phyloP scores from a whole-genome alignment of 1,140 invertebrate species.

The Dreissena rostriformis region DNA sequence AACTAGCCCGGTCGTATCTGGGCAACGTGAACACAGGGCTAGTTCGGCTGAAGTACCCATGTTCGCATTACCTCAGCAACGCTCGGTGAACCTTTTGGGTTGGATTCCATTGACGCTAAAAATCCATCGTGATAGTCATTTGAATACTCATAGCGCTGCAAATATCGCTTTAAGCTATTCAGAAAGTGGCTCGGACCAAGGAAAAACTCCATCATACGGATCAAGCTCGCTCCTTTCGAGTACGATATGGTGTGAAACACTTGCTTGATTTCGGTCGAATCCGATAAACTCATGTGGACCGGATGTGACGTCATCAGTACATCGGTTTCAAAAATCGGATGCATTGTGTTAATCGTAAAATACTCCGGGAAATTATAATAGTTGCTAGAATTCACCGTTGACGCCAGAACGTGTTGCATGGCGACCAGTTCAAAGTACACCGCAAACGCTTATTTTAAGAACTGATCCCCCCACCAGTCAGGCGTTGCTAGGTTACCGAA shows the following conservation, averaged over 20 bases:
- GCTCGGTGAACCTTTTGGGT: neutral
- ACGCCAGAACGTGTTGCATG: constrained; percentile 86
- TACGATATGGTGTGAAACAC: constrained; percentile 97
- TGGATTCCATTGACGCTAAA: constrained; percentile 28
- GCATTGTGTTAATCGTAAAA: constrained; percentile 45
- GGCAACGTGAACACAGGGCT: constrained; percentile 82
- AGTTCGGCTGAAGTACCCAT: constrained; percentile 94
- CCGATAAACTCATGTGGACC: constrained; percentile 88
- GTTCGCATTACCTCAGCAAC: constrained; percentile 91
- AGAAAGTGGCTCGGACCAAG: constrained; percentile 18
- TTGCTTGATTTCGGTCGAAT: constrained; percentile 89
- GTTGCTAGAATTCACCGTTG: constrained; percentile 83
- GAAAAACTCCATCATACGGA: constrained; percentile 30
- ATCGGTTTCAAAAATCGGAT: constrained; percentile 57
- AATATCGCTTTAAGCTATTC: constrained; percentile 25
- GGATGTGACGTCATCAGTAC: constrained; percentile 88
- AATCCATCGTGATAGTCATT: constrained; percentile 56
- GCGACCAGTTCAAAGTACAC: constrained; percentile 88
- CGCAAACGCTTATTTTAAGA: constrained; percentile 94
- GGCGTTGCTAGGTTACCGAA: constrained; percentile 95
- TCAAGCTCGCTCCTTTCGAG: constrained; percentile 86
- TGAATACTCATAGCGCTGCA: constrained; percentile 38
- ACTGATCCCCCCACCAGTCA: constrained; percentile 92
- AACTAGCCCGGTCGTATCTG: constrained; percentile 19
- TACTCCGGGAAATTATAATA: constrained; percentile 76